Conservation (phyloP, 2,888 invertebrate genomes). For the Synergus gifuensis region DNA sequence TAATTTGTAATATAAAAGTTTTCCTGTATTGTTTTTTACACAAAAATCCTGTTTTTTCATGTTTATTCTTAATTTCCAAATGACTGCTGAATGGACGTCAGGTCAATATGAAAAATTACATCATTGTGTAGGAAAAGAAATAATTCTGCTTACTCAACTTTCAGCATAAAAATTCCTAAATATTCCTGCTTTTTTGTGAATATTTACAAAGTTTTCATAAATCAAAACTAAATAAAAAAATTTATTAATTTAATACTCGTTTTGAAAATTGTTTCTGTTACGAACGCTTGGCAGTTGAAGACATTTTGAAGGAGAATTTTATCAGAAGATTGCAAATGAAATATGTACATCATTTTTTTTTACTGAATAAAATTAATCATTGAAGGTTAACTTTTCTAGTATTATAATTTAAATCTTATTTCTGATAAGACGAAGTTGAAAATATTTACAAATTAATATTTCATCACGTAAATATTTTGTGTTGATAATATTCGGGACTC, state of each 20-base stretch:
- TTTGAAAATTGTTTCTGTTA: not conserved
- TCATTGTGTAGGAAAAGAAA: not conserved
- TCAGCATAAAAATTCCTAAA: not conserved
- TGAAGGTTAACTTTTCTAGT: not conserved
- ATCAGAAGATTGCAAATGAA: not conserved
- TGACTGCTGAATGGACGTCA: not conserved
- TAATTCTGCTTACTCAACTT: not conserved
- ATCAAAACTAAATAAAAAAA: not conserved
- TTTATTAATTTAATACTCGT: not conserved
- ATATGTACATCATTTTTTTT: too few species aligned
- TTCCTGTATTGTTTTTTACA: not conserved
- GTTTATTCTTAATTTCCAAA: not conserved
- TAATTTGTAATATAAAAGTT: not conserved
- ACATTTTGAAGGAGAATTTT: not conserved
- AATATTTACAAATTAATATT: slow-evolving; percentile 9
- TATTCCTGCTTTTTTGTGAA: not conserved
- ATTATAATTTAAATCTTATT: not conserved
- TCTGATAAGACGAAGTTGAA: not conserved
- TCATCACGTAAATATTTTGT: not conserved
- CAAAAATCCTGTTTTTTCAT: not conserved
- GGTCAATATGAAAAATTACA: not conserved
- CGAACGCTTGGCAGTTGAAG: not conserved
- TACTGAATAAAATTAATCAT: not conserved
- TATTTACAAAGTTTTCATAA: not conserved
- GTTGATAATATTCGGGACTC: not conserved